These are phyloP conservation scores for Malacosoma neustria DNA, from an alignment of 2,888 invertebrate genomes.

Conservation along the genomic window DNA sequence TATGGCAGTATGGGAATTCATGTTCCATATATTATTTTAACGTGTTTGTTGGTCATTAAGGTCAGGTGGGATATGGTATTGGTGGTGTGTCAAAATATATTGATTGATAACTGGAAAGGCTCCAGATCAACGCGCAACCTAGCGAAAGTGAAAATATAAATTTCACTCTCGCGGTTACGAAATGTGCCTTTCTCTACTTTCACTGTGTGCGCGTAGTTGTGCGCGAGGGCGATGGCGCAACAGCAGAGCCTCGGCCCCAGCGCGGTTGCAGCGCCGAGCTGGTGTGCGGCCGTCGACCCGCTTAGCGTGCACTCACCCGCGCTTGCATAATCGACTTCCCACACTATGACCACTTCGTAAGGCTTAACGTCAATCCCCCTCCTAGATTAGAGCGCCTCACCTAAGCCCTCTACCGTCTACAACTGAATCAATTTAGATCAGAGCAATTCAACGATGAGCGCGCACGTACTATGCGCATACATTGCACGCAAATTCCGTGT, in stretches of 20 bases:
- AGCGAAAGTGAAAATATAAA: conserved; percentile 71
- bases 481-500: conserved; percentile 38
- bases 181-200: conserved; percentile 73
- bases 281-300: conserved; percentile 78
- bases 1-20: no score
- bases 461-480: conserved; percentile 24
- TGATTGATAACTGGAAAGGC: conserved; percentile 14
- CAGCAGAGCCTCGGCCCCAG: conserved; percentile 29
- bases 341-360: conserved; percentile 24
- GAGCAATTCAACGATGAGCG: conserved; percentile 13
- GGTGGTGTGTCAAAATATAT: no score
- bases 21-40: no score
- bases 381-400: conserved; percentile 15
- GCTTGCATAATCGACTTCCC: conserved; percentile 69
- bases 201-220: conserved; percentile 34
- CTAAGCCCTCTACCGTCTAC: conserved; percentile 7
- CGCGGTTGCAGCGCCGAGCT: conserved; percentile 26
- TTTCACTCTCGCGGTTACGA: conserved; percentile 73
- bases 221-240: conserved; percentile 41
- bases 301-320: conserved; percentile 79
- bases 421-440: background rate
- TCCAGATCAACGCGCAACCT: conserved; percentile 48
- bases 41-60: no score
- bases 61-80: no score
- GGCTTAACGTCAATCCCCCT: conserved; percentile 14